A percentile compares a stretch with the other conserved stretches of the same genome.
Evolutionary conservation across 2,888 invertebrate species (phyloP).

Genomic region (Anaspis maculata): DNA sequence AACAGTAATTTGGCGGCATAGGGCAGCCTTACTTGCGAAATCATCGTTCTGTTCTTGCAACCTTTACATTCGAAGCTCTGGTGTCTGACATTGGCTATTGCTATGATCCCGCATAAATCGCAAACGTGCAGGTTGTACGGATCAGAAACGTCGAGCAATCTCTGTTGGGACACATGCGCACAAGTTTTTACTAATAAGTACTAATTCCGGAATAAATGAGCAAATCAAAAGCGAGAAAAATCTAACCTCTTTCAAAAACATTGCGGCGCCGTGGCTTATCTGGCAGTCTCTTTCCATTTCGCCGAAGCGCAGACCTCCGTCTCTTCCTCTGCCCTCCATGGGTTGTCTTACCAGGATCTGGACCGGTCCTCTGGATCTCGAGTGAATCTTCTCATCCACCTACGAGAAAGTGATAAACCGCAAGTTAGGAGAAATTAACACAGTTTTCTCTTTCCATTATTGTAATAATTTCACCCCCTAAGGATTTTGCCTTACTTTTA

Average conservation of each 20-base stretch:
- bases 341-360: constrained; percentile 98
- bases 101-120: constrained; percentile 95
- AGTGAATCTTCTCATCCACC: constrained; percentile 99
- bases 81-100: constrained; percentile 94
- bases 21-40: constrained; percentile 90
- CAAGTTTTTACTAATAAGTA: no score
- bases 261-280: constrained; percentile 97
- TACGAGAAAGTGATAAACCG: no score
- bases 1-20: constrained; percentile 98
- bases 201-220: no score
- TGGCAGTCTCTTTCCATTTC: constrained; percentile 99
- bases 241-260: constrained; percentile 91
- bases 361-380: constrained; percentile 91
- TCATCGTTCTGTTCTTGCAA: constrained; percentile 98
- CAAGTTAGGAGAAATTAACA: no score
- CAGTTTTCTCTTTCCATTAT: no score
- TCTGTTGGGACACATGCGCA: no score
- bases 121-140: constrained; percentile 98
- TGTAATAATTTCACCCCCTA: no score
- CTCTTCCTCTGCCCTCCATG: constrained; percentile 98
- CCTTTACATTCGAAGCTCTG: constrained; percentile 99
- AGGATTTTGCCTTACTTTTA: no score
- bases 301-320: constrained; percentile 98
- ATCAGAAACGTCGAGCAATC: constrained; percentile 97
- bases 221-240: no score